Evolutionary conservation across 2,797 vertebrate species (phyloP).

Genomic region (Miichthys miiuy): DNA sequence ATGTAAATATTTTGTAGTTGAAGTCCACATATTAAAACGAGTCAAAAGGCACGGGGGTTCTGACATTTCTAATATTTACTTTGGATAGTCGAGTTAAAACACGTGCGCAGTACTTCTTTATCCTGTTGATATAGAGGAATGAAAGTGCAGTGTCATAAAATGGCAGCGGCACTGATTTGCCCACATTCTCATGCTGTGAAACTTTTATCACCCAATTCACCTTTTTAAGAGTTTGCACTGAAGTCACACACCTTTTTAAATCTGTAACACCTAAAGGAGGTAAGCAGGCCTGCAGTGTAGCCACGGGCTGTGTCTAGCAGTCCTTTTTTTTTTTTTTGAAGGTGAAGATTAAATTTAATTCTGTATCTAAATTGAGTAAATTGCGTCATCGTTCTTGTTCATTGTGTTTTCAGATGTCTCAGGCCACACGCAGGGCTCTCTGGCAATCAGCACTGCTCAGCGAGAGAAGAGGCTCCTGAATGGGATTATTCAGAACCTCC

Average conservation of each 20-base stretch:
- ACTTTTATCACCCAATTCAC: background rate
- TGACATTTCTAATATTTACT: background rate
- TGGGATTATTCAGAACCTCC: slow-evolving; percentile 93
- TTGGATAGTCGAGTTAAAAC: background rate
- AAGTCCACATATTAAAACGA: too few species aligned
- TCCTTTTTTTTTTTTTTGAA: background rate
- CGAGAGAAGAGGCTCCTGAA: slow-evolving; percentile 94
- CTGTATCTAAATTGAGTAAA: background rate
- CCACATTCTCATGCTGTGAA: background rate
- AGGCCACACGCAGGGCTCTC: slow-evolving; percentile 76
- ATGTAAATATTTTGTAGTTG: background rate
- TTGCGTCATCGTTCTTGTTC: background rate
- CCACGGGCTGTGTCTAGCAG: background rate
- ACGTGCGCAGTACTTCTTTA: background rate
- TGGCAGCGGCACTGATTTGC: background rate
- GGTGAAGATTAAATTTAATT: background rate
- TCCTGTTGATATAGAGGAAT: background rate
- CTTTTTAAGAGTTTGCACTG: background rate
- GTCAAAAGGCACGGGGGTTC: background rate
- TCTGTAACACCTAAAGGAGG: background rate
- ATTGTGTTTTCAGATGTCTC: slow-evolving; percentile 86
- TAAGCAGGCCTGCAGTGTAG: background rate
- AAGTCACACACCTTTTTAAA: background rate
- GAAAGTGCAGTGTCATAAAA: background rate
- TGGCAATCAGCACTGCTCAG: slow-evolving; percentile 90